phyloP scores from a whole-genome alignment of 1,140 invertebrate genomes.

The Drosophila bocqueti region DNA sequence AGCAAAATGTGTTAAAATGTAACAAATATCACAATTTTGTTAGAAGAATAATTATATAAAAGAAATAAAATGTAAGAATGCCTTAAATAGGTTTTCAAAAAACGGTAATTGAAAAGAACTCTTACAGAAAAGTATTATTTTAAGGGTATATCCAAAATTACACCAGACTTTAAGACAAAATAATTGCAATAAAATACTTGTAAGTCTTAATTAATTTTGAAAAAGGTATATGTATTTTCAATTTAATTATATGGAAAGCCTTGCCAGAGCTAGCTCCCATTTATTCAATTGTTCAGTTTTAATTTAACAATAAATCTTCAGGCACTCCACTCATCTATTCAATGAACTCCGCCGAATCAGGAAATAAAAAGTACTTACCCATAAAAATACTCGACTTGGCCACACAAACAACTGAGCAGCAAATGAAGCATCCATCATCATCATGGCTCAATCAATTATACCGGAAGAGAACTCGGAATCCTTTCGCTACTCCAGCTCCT shows the following conservation, averaged over 20 bases:
- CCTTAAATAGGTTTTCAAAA: no score
- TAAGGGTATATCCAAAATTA: no score
- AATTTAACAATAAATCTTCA: constrained; percentile 12
- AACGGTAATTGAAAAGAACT: no score
- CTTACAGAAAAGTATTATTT: no score
- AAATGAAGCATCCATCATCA: constrained; percentile 79
- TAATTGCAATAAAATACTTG: not conserved
- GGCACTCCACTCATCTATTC: constrained; percentile 7
- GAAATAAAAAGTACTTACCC: constrained; percentile 3
- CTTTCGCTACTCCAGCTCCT: constrained; percentile 29
- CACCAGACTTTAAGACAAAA: no score
- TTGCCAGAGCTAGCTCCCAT: not conserved
- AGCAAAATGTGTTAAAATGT: no score
- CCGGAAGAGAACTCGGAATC: constrained; percentile 22
- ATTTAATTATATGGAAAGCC: not conserved
- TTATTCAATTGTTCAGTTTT: not conserved
- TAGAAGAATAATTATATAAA: no score
- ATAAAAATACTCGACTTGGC: constrained; percentile 10
- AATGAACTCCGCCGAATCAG: constrained; percentile 19
- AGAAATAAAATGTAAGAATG: no score
- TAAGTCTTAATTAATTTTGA: not conserved
- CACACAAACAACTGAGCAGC: constrained; percentile 65
- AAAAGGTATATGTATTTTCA: no score
- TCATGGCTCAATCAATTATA: constrained; percentile 69
- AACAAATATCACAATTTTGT: no score